Evolutionary conservation across 2,797 vertebrate species (phyloP).

Genomic region (Smutsia gigantea): DNA sequence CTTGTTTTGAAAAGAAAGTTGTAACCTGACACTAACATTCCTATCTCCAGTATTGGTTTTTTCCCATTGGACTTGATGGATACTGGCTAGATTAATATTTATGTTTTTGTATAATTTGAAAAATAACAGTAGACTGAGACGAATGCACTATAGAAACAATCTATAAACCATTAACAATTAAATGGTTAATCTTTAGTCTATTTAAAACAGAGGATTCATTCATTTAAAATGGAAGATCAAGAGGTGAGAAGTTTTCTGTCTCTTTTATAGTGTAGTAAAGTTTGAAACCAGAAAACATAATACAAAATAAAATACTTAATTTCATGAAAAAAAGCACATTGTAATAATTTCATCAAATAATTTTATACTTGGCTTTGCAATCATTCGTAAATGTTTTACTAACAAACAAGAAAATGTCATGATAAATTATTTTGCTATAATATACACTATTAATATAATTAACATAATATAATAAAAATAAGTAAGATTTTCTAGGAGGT

Average conservation of each 20-base stretch:
- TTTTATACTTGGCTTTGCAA: neutral
- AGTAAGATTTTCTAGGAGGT: neutral
- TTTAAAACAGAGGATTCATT: slow-evolving; percentile 34
- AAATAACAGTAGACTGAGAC: slow-evolving; percentile 40
- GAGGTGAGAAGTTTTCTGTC: neutral
- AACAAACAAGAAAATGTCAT: neutral
- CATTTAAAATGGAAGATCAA: slow-evolving; percentile 45
- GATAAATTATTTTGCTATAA: slow-evolving; percentile 33
- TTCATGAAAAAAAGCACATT: neutral
- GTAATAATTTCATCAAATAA: neutral
- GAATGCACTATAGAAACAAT: slow-evolving; percentile 74
- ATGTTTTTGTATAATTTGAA: slow-evolving; percentile 70
- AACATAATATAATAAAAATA: too few relatives aligned
- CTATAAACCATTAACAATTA: neutral
- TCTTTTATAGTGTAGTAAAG: neutral
- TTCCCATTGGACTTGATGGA: slow-evolving; percentile 43
- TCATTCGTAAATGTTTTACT: slow-evolving; percentile 41
- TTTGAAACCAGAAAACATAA: slow-evolving; percentile 38
- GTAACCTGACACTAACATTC: slow-evolving; percentile 63
- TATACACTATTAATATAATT: neutral
- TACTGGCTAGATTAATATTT: slow-evolving; percentile 69
- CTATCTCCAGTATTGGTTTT: slow-evolving; percentile 71
- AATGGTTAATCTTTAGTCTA: slow-evolving; percentile 53
- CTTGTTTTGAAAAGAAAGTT: slow-evolving; percentile 75
- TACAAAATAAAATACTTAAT: neutral